Base-by-base conservation (phyloP, 2,888 invertebrate genomes). In the Latheticus oryzae region DNA sequence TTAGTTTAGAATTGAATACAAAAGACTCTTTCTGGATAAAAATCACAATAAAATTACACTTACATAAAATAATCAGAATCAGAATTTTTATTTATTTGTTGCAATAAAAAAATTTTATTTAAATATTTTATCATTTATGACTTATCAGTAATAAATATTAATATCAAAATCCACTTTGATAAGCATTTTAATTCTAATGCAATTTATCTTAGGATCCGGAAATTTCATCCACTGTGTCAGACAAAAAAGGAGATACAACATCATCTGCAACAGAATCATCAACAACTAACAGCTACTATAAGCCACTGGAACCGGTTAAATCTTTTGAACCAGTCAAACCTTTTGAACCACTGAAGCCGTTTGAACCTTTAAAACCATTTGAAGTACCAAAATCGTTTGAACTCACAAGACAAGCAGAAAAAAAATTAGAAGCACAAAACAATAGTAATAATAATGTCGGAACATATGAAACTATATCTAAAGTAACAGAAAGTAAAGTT, bases 381-480 rank as follows among this genome's bases (percentile, higher is more conserved):
- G 77, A 77, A 40, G 66, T 73, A 3, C 73, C 73, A 3, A 76
- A 73, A 63, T 74, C 77, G 2, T 74, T 77, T 52, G 75, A 76
- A 54, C 52, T 76, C n/a, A 69, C 73, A 1, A 74, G 74, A 55
- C 67, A 75, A 61, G 60, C 75, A 1, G 68, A 69, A 42, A 47
- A 47, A 35, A 47, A 13, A 3, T 9, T 32, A 32, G 9, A 56
- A 30, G 15, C 40, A 24, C 24, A 42, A 33, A 47, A 37, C 30
- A 37, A 37, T 17, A n/a, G n/a, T n/a, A 33, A 21, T n/a, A 19
- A 38, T 7, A 33, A 15, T 9, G 5, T 9, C 3, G 19, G n/a
- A n/a, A n/a, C 37, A 19, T 4, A 2, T 8, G 35, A 11, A 17
- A 32, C 17, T 1, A 16, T 16, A 32, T 30, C 23, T n/a, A 28